These are phyloP conservation scores for Agrilus biguttatus DNA, from an alignment of 2,888 invertebrate genomes.

Conservation along the genomic window DNA sequence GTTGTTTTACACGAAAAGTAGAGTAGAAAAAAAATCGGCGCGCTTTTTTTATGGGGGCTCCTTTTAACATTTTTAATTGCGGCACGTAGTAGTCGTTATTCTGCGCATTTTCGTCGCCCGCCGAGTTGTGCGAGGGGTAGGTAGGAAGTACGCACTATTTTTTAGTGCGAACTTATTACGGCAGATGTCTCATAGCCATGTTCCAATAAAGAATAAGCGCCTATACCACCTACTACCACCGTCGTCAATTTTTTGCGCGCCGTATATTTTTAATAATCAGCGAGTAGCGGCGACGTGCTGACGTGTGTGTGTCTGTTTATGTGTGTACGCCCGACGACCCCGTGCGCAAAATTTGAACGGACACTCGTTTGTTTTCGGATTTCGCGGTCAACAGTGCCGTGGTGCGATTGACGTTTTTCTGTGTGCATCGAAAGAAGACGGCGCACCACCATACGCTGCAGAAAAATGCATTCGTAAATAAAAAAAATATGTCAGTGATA, in stretches of 20 bases:
- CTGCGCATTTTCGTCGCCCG: constrained; percentile 42
- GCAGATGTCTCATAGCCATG: constrained; percentile 47
- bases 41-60: constrained; percentile 22
- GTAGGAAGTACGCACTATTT: constrained; percentile 47
- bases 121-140: constrained; percentile 19
- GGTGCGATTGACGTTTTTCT: constrained; percentile 13
- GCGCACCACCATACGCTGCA: constrained; percentile 12
- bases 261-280: constrained; percentile 33
- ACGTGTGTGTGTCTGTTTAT: constrained; percentile 16
- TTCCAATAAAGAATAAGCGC: constrained; percentile 35
- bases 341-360: constrained; percentile 3
- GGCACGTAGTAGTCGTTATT: constrained; percentile 39
- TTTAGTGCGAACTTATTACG: constrained; percentile 50
- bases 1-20: constrained; percentile 3
- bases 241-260: constrained; percentile 33
- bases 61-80: constrained; percentile 42
- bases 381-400: constrained; percentile 24
- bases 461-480: constrained; percentile 12
- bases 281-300: constrained; percentile 26
- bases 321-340: constrained; percentile 9
- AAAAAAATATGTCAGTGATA: constrained; percentile 3
- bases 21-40: constrained; percentile 17
- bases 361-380: constrained; percentile 17
- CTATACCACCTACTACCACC: no score
- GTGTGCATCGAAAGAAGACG: constrained; percentile 11